A percentile compares a stretch with the other conserved stretches of the same genome.
These are phyloP conservation scores for Felis chaus DNA, from an alignment of 2,113 vertebrate genomes.

Conservation along the genomic window DNA sequence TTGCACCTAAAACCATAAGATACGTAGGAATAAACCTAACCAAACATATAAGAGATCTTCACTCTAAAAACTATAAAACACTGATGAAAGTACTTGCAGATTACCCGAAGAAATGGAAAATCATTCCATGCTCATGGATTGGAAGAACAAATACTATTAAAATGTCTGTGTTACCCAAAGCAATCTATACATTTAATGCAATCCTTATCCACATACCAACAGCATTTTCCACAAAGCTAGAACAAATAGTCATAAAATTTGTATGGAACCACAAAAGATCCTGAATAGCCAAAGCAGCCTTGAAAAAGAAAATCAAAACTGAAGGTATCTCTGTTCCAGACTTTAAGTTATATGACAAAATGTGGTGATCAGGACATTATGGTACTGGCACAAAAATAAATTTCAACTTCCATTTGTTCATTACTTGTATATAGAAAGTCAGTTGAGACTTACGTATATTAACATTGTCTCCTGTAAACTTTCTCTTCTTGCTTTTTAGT, in stretches of 20 bases:
- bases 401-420: background rate
- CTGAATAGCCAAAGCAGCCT: background rate
- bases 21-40: background rate
- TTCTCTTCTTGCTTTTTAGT: background rate
- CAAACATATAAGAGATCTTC: background rate
- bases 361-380: background rate
- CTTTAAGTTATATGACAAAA: background rate
- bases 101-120: background rate
- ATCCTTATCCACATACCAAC: background rate
- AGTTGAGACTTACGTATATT: background rate
- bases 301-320: background rate
- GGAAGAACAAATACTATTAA: background rate
- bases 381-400: background rate
- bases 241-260: background rate
- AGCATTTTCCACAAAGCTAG: background rate
- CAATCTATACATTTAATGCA: background rate
- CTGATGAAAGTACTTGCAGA: background rate
- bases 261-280: background rate
- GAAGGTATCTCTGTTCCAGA: background rate
- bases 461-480: background rate
- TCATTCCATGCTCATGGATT: background rate
- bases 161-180: background rate
- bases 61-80: background rate
- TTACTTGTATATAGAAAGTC: background rate
- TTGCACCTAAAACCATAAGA: background rate